A percentile compares a stretch with the other conserved stretches of the same genome.
Evolutionary conservation across 2,113 vertebrate species (phyloP).

Genomic region (Merops nubicus): DNA sequence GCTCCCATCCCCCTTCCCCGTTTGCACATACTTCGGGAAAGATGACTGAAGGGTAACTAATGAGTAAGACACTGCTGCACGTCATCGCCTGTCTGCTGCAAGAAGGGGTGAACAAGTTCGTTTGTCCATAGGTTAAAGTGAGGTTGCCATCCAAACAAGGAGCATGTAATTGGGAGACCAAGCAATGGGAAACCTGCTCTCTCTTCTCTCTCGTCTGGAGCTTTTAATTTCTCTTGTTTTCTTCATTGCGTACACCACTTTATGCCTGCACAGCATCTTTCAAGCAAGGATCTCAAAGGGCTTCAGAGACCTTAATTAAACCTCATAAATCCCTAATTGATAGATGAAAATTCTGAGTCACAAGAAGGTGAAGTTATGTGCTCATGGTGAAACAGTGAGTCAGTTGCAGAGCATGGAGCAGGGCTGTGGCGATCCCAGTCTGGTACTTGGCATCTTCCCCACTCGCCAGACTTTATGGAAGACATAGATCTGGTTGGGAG

Average conservation of each 20-base stretch:
- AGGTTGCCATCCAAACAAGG: conserved; percentile 44
- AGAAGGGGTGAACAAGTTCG: conserved; percentile 77
- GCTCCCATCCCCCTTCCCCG: conserved; percentile 21
- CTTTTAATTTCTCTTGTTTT: conserved; percentile 58
- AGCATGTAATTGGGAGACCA: conserved; percentile 31
- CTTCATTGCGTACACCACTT: neutral
- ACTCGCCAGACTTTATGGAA: fast-evolving
- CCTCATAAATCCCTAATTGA: conserved; percentile 43
- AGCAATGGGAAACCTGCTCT: conserved; percentile 40
- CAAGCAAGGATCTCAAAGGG: conserved; percentile 15
- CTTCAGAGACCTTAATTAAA: conserved; percentile 64
- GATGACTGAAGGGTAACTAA: conserved; percentile 65
- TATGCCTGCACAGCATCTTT: conserved; percentile 54
- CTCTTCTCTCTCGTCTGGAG: conserved; percentile 21
- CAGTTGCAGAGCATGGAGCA: neutral
- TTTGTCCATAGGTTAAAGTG: conserved; percentile 47
- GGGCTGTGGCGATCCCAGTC: neutral
- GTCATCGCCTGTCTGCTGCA: conserved; percentile 66
- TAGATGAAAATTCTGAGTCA: conserved; percentile 59
- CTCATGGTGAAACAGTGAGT: conserved; percentile 5
- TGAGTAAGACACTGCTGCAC: conserved; percentile 73
- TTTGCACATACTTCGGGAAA: conserved; percentile 78
- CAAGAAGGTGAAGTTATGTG: conserved; percentile 4
- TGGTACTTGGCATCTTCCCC: neutral
- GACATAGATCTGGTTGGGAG: neutral